Evolutionary conservation across 2,113 vertebrate genomes (phyloP), one percentile per base, ranked within the genome.

Genomic region (Stigmatopora nigra): DNA sequence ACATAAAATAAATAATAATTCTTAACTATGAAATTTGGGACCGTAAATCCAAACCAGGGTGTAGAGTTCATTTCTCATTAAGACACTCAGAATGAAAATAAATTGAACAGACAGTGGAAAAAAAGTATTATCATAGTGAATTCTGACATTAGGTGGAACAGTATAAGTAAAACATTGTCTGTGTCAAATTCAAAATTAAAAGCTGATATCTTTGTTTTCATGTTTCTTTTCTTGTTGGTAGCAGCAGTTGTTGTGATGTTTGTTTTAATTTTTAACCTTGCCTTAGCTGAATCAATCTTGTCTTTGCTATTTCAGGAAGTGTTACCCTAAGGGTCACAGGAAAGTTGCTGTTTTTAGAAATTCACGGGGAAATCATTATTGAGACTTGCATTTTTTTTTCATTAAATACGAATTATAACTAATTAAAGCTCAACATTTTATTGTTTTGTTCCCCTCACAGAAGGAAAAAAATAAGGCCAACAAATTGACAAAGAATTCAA

Each of bases 21-120:
- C 80, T 72, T 80, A 83, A 72, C 68, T 68, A 75, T 64, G 52
- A 60, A 57, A 67, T 77, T 68, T 67, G 76, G 84, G 76, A 72
- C 67, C 76, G 41, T 75, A 71, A 79, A 77, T 87, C 77, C 78
- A 80, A 80, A 73, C 59, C 71, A 64, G 58, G 79, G 84, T 82
- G 77, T 62, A 81, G 72, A 83, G 84, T 77, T 79, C 79, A 80
- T 69, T 70, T 53, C 31, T 86, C 69, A 77, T 84, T 80, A 78
- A 80, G 44, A 51, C 45, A 55, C 58, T 19, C 55, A 76, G 74
- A 82, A 46, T 56, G 68, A 53, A 65, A 52, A 58, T 17, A 5
- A 59, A 65, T 25, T 57, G 48, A 68, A 61, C 59, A 60, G 62
- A 58, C 78, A 86, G 61, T 7, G 8, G 25, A 5, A 31, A 81